Base-by-base conservation (phyloP, 2,888 invertebrate species). In the Meghimatium bilineatum region DNA sequence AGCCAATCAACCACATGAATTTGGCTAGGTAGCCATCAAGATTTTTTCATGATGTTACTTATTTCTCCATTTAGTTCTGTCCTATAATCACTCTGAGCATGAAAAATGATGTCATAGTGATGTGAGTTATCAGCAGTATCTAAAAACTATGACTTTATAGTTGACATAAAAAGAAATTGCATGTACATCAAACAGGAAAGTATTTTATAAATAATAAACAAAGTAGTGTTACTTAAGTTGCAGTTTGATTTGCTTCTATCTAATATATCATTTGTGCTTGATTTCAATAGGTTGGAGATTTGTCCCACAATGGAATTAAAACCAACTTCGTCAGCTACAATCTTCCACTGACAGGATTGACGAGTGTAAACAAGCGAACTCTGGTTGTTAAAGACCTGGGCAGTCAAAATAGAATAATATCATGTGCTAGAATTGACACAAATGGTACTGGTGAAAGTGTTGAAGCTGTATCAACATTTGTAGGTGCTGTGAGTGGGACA, bases 381-480 rank as follows among this genome's bases (percentile, higher is more conserved):
- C 32, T 86, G 26, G 75, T 63, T 44, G 92, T 98, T 69, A 96
- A 96, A 0, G 94, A 97, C 86, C 26, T 38, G 26, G 96, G 96
- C 91, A 96, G 96, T 85, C 74, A 74, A 52, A 86, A 86, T 23
- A 56, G 83, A 32, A 74, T 82, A 0, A 82, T 84, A 93, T 92
- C 94, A 14, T 95, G 94, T 90, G 89, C 89, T 26, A 76, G 77
- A 17, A 88, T 88, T 36, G 86, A 86, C 36, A 6, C 52, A 44
- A 8, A 3, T 44, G 44, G 8, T 0, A 1, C n/a, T 1, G 86
- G 85, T 20, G 85, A 56, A 26, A 74, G 86, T 38, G 80, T 97
- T 75, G 95, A 97, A 84, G 98, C 96, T 3, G 96, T 97, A 85
- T 98, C 97, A 1, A 97, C 97, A 0, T 98, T 98, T 94, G 95